Base-by-base conservation (phyloP, 1,140 invertebrate species). In the Scylla paramamosain region DNA sequence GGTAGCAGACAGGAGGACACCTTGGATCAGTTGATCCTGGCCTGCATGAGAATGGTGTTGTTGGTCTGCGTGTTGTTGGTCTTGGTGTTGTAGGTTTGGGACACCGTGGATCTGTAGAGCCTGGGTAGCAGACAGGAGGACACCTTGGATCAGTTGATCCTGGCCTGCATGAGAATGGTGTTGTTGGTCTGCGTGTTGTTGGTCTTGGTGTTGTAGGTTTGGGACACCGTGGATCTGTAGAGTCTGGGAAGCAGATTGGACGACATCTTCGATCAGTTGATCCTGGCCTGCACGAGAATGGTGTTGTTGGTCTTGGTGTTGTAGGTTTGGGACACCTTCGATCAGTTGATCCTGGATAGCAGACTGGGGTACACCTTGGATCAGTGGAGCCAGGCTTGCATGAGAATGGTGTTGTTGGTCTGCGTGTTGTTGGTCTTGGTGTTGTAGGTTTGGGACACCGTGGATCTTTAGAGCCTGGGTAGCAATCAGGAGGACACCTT, bases 181-280 rank as follows among this genome's bases (percentile, higher is more conserved):
- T 90, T 67, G 93, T 87, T 46, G 93, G n/a, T n/a, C n/a, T n/a
- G n/a, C n/a, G n/a, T n/a, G n/a, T n/a, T 52, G 48, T 48, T 77
- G 95, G 95, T 92, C 77, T 67, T 94, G 91, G 29, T 90, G 94
- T 83, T 86, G 89, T 48, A 82, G 87, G 52, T 52, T n/a, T 28
- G 14, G 96, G 91, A 96, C 97, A 97, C 95, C 97, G 96, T 82
- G 97, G 96, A 95, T 97, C 97, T 12, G 96, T 96, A 12, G 96
- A 96, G 28, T 97, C 97, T 28, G 97, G 94, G n/a, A 0, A 20
- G 6, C 67, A 77, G 31, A 28, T 39, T 0, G 29, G 89, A 0
- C 48, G 89, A 59, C 89, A 91, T 0, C 48, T 10, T 28, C n/a
- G 89, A 29, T 91, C 89, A 25, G 59, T 94, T 28, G 89, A 91